Conservation (phyloP, 2,888 invertebrate genomes). For the Ecdyonurus torrentis region DNA sequence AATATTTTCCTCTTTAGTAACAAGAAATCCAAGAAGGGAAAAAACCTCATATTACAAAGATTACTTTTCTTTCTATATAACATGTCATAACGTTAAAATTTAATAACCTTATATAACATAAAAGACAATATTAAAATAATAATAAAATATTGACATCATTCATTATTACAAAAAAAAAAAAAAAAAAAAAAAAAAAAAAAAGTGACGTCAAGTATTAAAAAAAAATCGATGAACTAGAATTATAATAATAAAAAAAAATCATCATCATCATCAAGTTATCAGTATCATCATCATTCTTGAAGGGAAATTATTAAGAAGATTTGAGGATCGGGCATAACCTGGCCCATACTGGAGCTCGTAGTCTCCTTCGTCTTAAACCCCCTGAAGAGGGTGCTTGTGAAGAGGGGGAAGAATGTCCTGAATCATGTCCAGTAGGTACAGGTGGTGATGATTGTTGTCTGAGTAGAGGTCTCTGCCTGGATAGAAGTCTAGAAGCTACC, state of each 20-base stretch:
- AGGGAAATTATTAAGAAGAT: not conserved
- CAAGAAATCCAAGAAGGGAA: too few species aligned
- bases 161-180: too few species aligned
- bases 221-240: not conserved
- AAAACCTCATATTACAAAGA: too few species aligned
- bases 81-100: too few species aligned
- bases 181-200: too few species aligned
- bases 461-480: not conserved
- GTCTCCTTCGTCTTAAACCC: slow-evolving; percentile 47
- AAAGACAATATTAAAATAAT: too few species aligned
- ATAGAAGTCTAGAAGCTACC: not conserved
- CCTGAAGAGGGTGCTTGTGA: not conserved
- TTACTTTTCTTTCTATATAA: too few species aligned
- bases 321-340: slow-evolving; percentile 16
- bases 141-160: too few species aligned
- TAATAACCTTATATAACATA: too few species aligned
- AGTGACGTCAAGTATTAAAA: not conserved
- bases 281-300: not conserved
- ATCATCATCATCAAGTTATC: not conserved
- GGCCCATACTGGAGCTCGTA: slow-evolving; percentile 69
- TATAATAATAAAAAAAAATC: not conserved
- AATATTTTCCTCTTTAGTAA: too few species aligned
- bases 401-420: not conserved
- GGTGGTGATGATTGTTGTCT: not conserved
- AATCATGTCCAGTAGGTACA: not conserved